phyloP scores from a whole-genome alignment of 2,888 invertebrate species.

The Deilephila porcellus region DNA sequence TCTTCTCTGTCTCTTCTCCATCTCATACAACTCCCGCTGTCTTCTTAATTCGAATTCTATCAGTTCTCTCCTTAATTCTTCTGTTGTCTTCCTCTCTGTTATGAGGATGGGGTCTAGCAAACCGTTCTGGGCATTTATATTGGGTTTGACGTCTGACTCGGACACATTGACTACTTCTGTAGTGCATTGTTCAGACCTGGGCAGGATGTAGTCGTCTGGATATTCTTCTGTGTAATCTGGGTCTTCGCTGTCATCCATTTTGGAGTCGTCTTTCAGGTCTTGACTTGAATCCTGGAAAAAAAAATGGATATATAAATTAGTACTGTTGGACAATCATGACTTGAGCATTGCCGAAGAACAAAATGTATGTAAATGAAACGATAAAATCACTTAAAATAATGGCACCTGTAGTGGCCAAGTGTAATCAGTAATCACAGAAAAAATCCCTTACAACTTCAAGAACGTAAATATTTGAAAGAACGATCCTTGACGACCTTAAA shows the following conservation, averaged over 20 bases:
- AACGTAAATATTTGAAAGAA: too few relatives aligned
- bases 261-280: conserved; percentile 28
- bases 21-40: conserved; percentile 46
- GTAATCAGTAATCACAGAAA: too few relatives aligned
- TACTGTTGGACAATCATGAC: not conserved
- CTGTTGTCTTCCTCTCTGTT: conserved; percentile 37
- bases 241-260: conserved; percentile 19
- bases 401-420: too few relatives aligned
- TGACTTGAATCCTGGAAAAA: not conserved
- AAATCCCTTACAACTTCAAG: too few relatives aligned
- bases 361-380: too few relatives aligned
- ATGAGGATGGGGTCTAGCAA: conserved; percentile 27
- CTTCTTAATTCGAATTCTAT: conserved; percentile 46
- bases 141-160: conserved; percentile 23
- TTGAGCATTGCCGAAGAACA: too few relatives aligned
- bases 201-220: not conserved
- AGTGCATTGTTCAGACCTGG: not conserved
- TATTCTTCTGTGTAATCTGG: conserved; percentile 29
- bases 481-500: too few relatives aligned
- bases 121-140: conserved; percentile 8
- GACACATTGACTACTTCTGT: conserved; percentile 6
- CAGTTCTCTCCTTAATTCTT: conserved; percentile 44
- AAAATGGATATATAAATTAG: not conserved
- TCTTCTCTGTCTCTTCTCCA: conserved; percentile 43
- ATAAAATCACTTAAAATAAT: too few relatives aligned